phyloP scores from a whole-genome alignment of 2,797 vertebrate species.

The Masticophis lateralis region DNA sequence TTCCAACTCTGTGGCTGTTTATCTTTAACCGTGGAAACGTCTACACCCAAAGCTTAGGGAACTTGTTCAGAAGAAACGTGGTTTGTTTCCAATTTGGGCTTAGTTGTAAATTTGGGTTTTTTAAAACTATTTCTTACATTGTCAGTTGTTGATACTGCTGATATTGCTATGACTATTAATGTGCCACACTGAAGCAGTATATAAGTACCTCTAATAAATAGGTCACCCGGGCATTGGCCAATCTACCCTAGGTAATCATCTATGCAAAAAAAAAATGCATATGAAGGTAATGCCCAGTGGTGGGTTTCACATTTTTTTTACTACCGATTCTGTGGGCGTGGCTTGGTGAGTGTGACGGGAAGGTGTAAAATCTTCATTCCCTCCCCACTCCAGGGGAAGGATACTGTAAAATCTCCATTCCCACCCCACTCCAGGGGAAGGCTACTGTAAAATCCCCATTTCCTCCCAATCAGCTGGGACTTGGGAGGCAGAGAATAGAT shows the following conservation, averaged over 20 bases:
- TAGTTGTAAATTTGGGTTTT: too few relatives aligned
- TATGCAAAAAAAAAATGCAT: not conserved
- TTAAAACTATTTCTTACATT: not conserved
- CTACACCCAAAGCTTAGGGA: not conserved
- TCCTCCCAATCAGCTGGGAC: too few relatives aligned
- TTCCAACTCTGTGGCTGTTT: too few relatives aligned
- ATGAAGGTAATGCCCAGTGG: not conserved
- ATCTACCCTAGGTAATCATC: not conserved
- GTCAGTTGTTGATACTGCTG: not conserved
- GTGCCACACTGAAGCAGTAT: not conserved
- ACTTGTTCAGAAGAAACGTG: not conserved
- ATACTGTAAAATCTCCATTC: too few relatives aligned
- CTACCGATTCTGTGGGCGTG: too few relatives aligned
- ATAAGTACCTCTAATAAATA: not conserved
- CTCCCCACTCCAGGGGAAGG: too few relatives aligned
- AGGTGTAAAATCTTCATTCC: too few relatives aligned
- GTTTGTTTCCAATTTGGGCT: not conserved
- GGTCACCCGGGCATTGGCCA: not conserved
- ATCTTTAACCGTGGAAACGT: not conserved
- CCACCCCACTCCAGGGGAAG: too few relatives aligned
- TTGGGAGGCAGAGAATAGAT: too few relatives aligned
- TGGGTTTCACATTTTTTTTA: too few relatives aligned
- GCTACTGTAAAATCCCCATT: too few relatives aligned
- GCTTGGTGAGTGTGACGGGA: too few relatives aligned
- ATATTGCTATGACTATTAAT: not conserved